Conservation (phyloP, 2,888 invertebrate genomes). For the Galerucella calmariensis region DNA sequence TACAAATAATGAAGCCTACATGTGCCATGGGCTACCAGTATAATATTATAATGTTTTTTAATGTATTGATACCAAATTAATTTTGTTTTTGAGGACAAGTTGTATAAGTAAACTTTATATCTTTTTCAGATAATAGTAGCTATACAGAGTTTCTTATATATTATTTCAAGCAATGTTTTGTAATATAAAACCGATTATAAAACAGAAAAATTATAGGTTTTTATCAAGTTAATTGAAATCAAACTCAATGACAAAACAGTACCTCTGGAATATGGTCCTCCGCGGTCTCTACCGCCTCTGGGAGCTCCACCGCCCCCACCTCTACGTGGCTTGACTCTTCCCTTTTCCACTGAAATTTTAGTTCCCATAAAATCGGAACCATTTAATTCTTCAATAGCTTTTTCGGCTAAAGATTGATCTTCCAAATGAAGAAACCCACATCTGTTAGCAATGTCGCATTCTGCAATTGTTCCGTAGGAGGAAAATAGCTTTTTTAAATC, state of each 20-base stretch:
- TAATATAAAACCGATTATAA: background rate
- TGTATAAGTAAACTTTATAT: too few relatives aligned
- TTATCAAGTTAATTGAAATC: too few relatives aligned
- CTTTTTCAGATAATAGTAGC: too few relatives aligned
- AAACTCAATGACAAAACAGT: background rate
- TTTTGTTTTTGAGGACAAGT: too few relatives aligned
- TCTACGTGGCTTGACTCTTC: conserved; percentile 79
- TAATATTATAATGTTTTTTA: too few relatives aligned
- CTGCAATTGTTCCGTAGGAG: conserved; percentile 87
- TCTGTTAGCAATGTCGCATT: conserved; percentile 94
- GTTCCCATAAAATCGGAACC: conserved; percentile 86
- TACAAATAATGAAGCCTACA: too few relatives aligned
- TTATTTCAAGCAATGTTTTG: too few relatives aligned
- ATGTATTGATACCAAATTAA: too few relatives aligned
- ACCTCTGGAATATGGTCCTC: conserved; percentile 61
- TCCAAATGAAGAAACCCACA: conserved; percentile 95
- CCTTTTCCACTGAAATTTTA: conserved; percentile 85
- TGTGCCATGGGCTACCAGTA: too few relatives aligned
- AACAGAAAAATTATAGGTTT: background rate
- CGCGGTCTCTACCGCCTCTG: conserved; percentile 67
- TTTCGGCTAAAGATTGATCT: conserved; percentile 82
- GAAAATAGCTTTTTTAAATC: conserved; percentile 86
- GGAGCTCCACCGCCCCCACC: conserved; percentile 68
- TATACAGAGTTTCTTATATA: too few relatives aligned
- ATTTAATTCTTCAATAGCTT: conserved; percentile 84